phyloP scores from a whole-genome alignment of 1,140 invertebrate species.

The Papilio polytes region DNA sequence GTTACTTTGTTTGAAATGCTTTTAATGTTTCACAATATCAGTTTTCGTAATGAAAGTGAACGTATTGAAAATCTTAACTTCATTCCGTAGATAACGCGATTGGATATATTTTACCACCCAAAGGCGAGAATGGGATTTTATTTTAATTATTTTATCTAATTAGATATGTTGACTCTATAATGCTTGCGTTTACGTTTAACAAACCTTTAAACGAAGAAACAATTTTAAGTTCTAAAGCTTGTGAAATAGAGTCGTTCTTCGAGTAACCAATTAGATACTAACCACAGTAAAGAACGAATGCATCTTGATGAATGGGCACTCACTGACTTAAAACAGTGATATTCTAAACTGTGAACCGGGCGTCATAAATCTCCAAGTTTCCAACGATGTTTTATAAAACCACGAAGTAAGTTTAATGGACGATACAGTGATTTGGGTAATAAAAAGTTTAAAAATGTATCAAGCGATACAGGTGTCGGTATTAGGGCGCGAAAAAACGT shows the following conservation, averaged over 20 bases:
- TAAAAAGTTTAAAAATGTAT: constrained; percentile 50
- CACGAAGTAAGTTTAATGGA: constrained; percentile 48
- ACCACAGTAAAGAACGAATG: constrained; percentile 62
- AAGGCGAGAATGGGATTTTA: constrained; percentile 65
- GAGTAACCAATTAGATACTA: constrained; percentile 38
- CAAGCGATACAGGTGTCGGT: constrained; percentile 59
- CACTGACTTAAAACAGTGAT: constrained; percentile 71
- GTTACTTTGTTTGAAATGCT: constrained; percentile 69
- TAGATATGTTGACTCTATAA: constrained; percentile 72
- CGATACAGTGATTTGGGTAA: constrained; percentile 41
- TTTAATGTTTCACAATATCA: constrained; percentile 56
- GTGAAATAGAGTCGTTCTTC: constrained; percentile 30
- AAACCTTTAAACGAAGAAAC: not conserved
- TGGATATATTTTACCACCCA: constrained; percentile 69
- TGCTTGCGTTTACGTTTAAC: constrained; percentile 67
- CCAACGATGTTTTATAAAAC: constrained; percentile 66
- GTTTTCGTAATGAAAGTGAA: constrained; percentile 44
- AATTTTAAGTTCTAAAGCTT: not conserved
- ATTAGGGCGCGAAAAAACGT: constrained; percentile 71
- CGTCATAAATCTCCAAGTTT: constrained; percentile 57
- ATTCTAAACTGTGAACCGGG: constrained; percentile 62
- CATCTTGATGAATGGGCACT: constrained; percentile 67
- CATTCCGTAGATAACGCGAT: constrained; percentile 55
- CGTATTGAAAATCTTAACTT: constrained; percentile 47
- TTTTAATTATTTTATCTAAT: constrained; percentile 74